These are phyloP conservation scores for Holacanthella duospinosa DNA, from an alignment of 2,888 invertebrate genomes.

Conservation along the genomic window DNA sequence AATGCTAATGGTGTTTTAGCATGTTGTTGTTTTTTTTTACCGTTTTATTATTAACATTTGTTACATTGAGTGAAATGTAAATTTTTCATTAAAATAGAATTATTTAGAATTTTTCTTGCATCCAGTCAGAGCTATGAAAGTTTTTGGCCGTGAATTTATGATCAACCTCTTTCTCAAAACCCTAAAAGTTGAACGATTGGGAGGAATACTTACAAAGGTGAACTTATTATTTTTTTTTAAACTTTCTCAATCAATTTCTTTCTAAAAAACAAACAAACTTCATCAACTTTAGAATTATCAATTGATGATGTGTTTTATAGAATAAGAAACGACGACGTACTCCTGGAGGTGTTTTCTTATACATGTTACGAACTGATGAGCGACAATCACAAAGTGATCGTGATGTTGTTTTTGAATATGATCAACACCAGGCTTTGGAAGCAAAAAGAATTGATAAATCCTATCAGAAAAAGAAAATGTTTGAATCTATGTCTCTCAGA, in stretches of 20 bases:
- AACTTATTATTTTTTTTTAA: no score
- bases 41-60: no score
- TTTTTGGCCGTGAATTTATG: slow-evolving; percentile 40
- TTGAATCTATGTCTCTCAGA: slow-evolving; percentile 12
- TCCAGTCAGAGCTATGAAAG: slow-evolving; percentile 37
- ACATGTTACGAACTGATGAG: slow-evolving; percentile 39
- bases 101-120: no score
- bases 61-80: background rate
- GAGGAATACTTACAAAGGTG: slow-evolving; percentile 42
- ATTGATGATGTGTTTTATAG: slow-evolving; percentile 39
- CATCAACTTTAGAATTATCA: background rate
- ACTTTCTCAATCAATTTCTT: no score
- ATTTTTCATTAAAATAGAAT: background rate
- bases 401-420: background rate
- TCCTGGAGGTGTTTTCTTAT: slow-evolving; percentile 44
- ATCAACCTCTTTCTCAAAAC: slow-evolving; percentile 40
- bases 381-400: slow-evolving; percentile 18
- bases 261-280: no score
- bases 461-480: slow-evolving; percentile 20
- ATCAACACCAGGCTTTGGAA: background rate
- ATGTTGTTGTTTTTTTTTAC: no score
- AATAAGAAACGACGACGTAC: slow-evolving; percentile 43
- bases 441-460: slow-evolving; percentile 13
- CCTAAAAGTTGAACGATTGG: slow-evolving; percentile 41
- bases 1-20: no score